Conservation (phyloP, 2,888 invertebrate genomes). For the Bembecia ichneumoniformis region DNA sequence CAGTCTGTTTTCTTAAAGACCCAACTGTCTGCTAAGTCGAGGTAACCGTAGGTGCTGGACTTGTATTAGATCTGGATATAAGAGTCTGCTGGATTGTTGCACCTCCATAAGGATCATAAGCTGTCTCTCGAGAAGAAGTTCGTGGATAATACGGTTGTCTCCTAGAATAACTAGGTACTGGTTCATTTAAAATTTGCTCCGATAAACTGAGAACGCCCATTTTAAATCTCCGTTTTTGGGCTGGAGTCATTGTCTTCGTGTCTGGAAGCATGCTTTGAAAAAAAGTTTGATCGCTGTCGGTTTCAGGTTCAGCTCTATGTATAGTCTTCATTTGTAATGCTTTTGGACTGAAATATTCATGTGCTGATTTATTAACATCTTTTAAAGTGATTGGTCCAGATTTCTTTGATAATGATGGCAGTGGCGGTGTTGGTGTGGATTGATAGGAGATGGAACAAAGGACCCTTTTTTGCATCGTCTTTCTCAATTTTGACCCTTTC, state of each 20-base stretch:
- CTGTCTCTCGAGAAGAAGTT: constrained; percentile 12
- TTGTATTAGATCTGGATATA: constrained; percentile 11
- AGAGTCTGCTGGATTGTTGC: constrained; percentile 12
- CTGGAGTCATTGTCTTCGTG: constrained; percentile 10
- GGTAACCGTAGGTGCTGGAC: constrained; percentile 12
- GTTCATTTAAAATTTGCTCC: constrained; percentile 11
- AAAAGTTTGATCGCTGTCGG: constrained; percentile 9
- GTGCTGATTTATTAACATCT: constrained; percentile 2
- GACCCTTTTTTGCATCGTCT: no score
- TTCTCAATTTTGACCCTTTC: no score
- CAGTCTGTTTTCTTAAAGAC: constrained; percentile 11
- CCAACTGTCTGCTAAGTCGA: constrained; percentile 12
- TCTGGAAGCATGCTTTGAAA: constrained; percentile 11
- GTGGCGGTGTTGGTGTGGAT: no score
- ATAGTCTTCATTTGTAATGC: constrained; percentile 10
- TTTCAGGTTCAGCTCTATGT: constrained; percentile 7
- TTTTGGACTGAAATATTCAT: constrained; percentile 8
- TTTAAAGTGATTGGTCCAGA: not conserved
- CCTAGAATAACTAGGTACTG: constrained; percentile 11
- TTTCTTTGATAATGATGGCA: no score
- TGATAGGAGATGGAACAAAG: no score
- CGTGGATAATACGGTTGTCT: constrained; percentile 12
- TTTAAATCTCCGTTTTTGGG: constrained; percentile 12
- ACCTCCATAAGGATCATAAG: constrained; percentile 13
- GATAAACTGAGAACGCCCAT: constrained; percentile 7